Percentiles rank a stretch among this genome's conserved stretches.
Conservation (phyloP, 2,797 vertebrate genomes). For the Xiphophorus birchmanni region DNA sequence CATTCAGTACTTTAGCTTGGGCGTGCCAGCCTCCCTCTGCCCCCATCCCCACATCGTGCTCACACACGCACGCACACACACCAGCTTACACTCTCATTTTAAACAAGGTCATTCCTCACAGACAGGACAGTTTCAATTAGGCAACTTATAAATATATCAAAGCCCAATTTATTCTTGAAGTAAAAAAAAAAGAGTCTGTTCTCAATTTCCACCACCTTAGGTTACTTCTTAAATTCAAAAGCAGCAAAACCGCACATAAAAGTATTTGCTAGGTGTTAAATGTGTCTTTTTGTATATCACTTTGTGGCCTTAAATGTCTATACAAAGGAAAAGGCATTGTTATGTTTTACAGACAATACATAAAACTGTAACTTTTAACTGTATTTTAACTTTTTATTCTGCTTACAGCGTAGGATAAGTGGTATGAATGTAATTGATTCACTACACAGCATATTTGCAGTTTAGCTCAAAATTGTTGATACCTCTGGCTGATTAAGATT, state of each 20-base stretch:
- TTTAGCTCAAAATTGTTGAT: neutral
- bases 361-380: neutral
- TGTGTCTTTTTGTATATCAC: neutral
- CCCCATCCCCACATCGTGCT: slow-evolving; percentile 30
- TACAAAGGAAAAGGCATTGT: neutral
- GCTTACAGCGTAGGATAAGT: neutral
- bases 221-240: neutral
- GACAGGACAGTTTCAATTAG: slow-evolving; percentile 50
- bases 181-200: neutral
- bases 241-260: neutral
- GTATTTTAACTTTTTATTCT: neutral
- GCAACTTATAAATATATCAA: slow-evolving; percentile 36
- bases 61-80: slow-evolving; percentile 1
- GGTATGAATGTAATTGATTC: neutral
- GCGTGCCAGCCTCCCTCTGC: slow-evolving; percentile 64
- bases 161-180: neutral
- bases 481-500: neutral
- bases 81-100: slow-evolving; percentile 17
- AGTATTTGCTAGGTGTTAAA: neutral
- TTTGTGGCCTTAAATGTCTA: neutral
- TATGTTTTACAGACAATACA: neutral
- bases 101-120: slow-evolving; percentile 68
- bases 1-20: slow-evolving; percentile 65
- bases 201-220: neutral
- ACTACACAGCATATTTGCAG: neutral